These are phyloP conservation scores for Ceratosolen fusciceps DNA, from an alignment of 1,140 invertebrate species.

Conservation along the genomic window DNA sequence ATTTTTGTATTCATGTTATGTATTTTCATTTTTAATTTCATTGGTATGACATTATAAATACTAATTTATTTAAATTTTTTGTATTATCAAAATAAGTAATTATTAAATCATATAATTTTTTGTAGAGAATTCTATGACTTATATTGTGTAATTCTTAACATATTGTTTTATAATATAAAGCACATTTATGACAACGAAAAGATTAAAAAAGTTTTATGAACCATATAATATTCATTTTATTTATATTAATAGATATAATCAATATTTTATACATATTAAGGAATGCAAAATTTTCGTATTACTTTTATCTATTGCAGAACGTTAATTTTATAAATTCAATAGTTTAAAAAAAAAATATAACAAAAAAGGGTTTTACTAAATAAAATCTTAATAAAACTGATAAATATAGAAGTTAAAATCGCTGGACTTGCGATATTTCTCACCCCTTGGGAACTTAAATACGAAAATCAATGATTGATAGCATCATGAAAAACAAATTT, in stretches of 20 bases:
- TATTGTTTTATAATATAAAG: neutral
- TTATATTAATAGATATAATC: too few species aligned
- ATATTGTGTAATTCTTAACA: neutral
- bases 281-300: too few species aligned
- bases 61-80: neutral
- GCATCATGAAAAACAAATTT: neutral
- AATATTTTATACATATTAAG: too few species aligned
- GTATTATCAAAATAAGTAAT: conserved; percentile 1
- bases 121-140: neutral
- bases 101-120: neutral
- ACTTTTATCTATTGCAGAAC: too few species aligned
- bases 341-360: too few species aligned
- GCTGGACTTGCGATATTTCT: neutral
- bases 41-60: too few species aligned
- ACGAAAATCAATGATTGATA: neutral
- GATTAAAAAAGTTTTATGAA: too few species aligned
- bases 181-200: too few species aligned
- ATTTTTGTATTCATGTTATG: neutral
- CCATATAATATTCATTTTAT: too few species aligned
- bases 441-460: neutral
- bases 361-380: too few species aligned
- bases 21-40: too few species aligned
- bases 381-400: neutral
- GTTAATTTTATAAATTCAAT: too few species aligned
- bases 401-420: neutral